These are phyloP conservation scores for Biston betularia DNA, from an alignment of 2,888 invertebrate genomes.

Conservation along the genomic window DNA sequence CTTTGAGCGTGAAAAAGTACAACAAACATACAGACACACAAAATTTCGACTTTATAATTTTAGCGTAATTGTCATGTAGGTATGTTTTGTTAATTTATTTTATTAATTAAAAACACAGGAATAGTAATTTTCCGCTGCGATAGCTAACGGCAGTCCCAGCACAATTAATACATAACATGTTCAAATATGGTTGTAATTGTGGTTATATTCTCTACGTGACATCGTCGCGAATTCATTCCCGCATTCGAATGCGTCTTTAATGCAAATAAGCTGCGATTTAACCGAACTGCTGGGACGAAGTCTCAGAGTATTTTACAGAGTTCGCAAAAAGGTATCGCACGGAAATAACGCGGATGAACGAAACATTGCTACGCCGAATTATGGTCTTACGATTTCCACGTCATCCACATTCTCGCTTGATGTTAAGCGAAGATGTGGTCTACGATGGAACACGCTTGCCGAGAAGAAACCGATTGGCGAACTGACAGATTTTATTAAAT, in stretches of 20 bases:
- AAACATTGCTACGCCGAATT: background rate
- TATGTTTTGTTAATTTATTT: constrained; percentile 10
- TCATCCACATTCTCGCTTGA: too few relatives aligned
- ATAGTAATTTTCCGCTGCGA: constrained; percentile 19
- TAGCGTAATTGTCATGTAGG: too few relatives aligned
- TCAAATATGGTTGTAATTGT: constrained; percentile 23
- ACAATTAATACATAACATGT: constrained; percentile 32
- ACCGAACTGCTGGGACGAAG: constrained; percentile 20
- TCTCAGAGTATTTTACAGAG: constrained; percentile 8
- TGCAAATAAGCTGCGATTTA: constrained; percentile 43
- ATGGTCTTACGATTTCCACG: too few relatives aligned
- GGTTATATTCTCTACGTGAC: constrained; percentile 35
- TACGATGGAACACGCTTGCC: too few relatives aligned
- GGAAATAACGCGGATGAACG: constrained; percentile 6
- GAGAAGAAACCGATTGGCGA: too few relatives aligned
- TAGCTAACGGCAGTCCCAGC: background rate
- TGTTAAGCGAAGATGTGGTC: too few relatives aligned
- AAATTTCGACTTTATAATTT: too few relatives aligned
- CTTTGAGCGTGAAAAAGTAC: too few relatives aligned
- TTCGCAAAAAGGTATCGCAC: constrained; percentile 14
- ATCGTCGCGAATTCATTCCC: constrained; percentile 24
- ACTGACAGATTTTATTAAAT: background rate
- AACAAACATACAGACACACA: too few relatives aligned
- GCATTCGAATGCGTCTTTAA: constrained; percentile 44
- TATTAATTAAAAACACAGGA: constrained; percentile 11